These are phyloP conservation scores for Gonatopus flavifemur DNA, from an alignment of 1,140 invertebrate species.

Conservation along the genomic window DNA sequence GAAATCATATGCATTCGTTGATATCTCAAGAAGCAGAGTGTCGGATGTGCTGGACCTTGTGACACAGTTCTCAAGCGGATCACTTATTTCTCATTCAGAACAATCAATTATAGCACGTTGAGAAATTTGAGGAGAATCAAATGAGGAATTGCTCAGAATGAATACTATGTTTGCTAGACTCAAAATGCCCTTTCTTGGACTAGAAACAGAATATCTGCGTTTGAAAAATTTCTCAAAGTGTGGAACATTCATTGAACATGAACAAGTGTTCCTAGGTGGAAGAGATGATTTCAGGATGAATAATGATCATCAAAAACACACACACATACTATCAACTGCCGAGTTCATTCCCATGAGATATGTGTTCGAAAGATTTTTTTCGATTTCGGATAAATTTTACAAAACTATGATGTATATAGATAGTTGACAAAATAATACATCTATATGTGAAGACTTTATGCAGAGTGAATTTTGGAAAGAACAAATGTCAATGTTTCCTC, in stretches of 20 bases:
- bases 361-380: conserved; percentile 22
- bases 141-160: not conserved
- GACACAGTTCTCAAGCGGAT: not conserved
- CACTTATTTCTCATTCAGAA: not conserved
- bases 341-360: conserved; percentile 18
- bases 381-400: conserved; percentile 7
- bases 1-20: not conserved
- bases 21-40: not conserved
- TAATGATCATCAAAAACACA: not conserved
- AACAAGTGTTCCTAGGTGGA: conserved; percentile 13
- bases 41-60: not conserved
- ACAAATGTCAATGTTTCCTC: not conserved
- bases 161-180: not conserved
- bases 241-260: conserved; percentile 1
- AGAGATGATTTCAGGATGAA: conserved; percentile 8
- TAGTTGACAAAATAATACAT: not conserved
- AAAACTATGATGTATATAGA: conserved; percentile 11
- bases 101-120: not conserved
- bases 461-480: conserved; percentile 10
- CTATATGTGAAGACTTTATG: conserved; percentile 14
- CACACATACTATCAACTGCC: conserved; percentile 3
- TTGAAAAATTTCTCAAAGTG: conserved; percentile 5
- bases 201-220: conserved; percentile 5
- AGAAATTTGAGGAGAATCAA: not conserved
- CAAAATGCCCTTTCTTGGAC: conserved; percentile 1